Conservation (phyloP, 1,140 invertebrate genomes). For the Dolichoris vasculosae region DNA sequence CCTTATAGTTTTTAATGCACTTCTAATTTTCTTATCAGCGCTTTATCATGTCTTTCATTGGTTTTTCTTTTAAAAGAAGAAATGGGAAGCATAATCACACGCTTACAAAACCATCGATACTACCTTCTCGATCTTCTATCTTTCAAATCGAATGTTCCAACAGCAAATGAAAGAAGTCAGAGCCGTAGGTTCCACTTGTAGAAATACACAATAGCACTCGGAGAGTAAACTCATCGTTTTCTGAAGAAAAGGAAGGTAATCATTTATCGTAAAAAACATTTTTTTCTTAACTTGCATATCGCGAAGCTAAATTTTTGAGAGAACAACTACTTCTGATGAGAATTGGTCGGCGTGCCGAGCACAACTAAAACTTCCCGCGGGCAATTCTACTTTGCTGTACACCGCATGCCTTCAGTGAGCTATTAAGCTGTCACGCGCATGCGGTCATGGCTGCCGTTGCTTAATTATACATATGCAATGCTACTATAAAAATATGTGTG, state of each 20-base stretch:
- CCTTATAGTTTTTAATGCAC: not conserved
- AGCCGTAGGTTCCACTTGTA: not conserved
- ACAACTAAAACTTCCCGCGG: conserved; percentile 57
- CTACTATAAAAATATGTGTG: no score
- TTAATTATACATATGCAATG: not conserved
- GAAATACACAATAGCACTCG: not conserved
- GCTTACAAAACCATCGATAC: no score
- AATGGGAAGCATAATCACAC: no score
- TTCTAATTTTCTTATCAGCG: not conserved
- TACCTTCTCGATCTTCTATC: no score
- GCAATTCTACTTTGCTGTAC: no score
- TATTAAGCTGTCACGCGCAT: conserved; percentile 19
- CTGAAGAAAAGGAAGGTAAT: not conserved
- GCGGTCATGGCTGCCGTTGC: not conserved
- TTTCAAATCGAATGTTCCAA: not conserved
- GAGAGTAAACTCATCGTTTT: not conserved
- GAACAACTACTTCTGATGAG: no score
- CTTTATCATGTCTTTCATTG: not conserved
- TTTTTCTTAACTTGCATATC: not conserved
- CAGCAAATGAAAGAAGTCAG: not conserved
- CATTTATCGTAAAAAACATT: not conserved
- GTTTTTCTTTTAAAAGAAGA: no score
- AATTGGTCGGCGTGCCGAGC: conserved; percentile 54
- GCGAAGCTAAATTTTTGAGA: not conserved
- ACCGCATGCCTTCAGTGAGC: conserved; percentile 26